Percentiles rank a stretch among this genome's conserved stretches.
These are phyloP conservation scores for Bhutanitis thaidina DNA, from an alignment of 2,888 invertebrate species.

Conservation along the genomic window DNA sequence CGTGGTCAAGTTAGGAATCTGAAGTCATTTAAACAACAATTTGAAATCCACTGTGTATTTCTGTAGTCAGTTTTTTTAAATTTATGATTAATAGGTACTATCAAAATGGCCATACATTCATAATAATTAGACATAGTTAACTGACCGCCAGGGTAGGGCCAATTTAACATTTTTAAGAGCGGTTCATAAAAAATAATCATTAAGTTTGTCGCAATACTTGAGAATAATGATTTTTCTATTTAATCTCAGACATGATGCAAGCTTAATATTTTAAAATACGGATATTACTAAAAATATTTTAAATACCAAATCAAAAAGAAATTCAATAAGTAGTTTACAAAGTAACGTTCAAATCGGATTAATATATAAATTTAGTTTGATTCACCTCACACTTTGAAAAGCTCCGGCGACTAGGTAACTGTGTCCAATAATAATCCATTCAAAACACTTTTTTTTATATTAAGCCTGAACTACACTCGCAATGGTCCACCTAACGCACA, in stretches of 20 bases:
- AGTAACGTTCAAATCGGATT: no score
- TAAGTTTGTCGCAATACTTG: no score
- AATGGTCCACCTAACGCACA: constrained; percentile 70
- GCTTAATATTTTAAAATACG: no score
- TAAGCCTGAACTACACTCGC: constrained; percentile 7
- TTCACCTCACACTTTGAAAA: neutral
- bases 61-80: constrained; percentile 6
- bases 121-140: constrained; percentile 8
- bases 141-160: neutral
- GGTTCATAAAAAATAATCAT: no score
- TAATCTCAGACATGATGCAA: no score
- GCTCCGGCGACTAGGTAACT: constrained; percentile 1
- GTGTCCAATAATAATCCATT: constrained; percentile 2
- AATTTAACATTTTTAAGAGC: no score
- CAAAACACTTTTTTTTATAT: neutral
- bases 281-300: no score
- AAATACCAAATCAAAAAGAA: no score
- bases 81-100: neutral
- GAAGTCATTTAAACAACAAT: constrained; percentile 12
- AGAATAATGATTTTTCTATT: no score
- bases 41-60: neutral
- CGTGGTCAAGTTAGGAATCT: constrained; percentile 16
- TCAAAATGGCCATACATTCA: neutral
- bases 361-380: no score
- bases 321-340: no score